Evolutionary conservation across 2,888 invertebrate species (phyloP), one percentile per base, ranked within the genome.

Genomic region (Clitarchus hookeri): DNA sequence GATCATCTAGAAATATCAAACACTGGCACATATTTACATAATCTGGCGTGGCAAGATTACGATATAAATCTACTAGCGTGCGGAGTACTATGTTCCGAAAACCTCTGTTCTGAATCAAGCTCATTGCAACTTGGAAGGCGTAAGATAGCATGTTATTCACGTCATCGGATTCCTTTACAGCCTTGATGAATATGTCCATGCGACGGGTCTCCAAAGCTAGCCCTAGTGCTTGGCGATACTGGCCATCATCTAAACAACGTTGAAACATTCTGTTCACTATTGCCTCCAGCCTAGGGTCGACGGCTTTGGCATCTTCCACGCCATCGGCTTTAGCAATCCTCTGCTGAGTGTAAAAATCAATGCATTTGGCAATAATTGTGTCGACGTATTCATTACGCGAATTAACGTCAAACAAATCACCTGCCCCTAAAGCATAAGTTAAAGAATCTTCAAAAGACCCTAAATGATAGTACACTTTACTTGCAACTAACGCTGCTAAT

Each of bases 1-100:
- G 97, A 92, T 99, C 98, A 91, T 99, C 98, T 84, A 99, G 92
- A 91, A 98, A 99, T 89, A 99, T 99, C 87, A 99, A 94, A 91
- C 99, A 99, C 92, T 99, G 98, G 90, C 98, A 98, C 96, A 99
- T 98, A 91, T 97, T 99, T 26, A 99, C 98, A 91, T 98, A 99
- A 91, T 99, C 99, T 0, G 99, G 98, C 48, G 97, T 96, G 44
- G 96, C 95, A 78, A 99, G 93, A 86, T 96, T 96, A 89, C 97
- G 94, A 91, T 99, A 99, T 0, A 99, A 93, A 85, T 95, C 96
- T 11, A 99, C 98, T 86, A 99, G 93, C 26, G 97, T 96, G 44
- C 97, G 94, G 78, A 99, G 93, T 13, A 99, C 97, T 88, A 96
- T 95, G 91, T 97, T 97, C 23, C 99, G 95, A 91, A 99, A 99